Evolutionary conservation across 1,140 invertebrate genomes (phyloP).

Genomic region (Antheraea mylitta): DNA sequence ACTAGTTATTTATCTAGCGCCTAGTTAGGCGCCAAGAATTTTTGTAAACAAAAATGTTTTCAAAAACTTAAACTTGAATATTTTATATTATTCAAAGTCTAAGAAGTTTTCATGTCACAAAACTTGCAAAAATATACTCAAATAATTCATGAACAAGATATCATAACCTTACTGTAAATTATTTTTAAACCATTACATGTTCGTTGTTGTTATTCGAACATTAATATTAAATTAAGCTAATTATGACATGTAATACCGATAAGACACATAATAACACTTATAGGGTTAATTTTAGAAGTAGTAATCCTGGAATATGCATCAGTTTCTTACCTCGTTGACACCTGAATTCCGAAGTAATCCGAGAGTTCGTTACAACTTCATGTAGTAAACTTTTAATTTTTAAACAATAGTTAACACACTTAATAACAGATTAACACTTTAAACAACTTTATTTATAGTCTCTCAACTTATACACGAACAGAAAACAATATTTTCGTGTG

Average conservation of each 20-base stretch:
- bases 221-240: slow-evolving; percentile 39
- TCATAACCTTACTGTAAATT: slow-evolving; percentile 69
- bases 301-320: slow-evolving; percentile 72
- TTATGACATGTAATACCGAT: slow-evolving; percentile 36
- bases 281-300: slow-evolving; percentile 68
- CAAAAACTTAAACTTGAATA: background rate
- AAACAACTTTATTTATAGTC: slow-evolving; percentile 49
- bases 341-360: slow-evolving; percentile 74
- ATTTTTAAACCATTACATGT: slow-evolving; percentile 66
- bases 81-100: background rate
- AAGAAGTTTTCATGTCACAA: background rate
- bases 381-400: slow-evolving; percentile 68
- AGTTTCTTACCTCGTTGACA: slow-evolving; percentile 78
- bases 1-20: slow-evolving; percentile 25
- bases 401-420: slow-evolving; percentile 45
- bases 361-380: slow-evolving; percentile 75
- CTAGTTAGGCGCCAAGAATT: slow-evolving; percentile 4
- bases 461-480: slow-evolving; percentile 65
- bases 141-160: slow-evolving; percentile 55
- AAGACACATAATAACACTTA: slow-evolving; percentile 41
- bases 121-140: slow-evolving; percentile 21
- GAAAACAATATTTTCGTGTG: slow-evolving; percentile 65
- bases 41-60: slow-evolving; percentile 19
- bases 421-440: slow-evolving; percentile 47
- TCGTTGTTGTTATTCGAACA: slow-evolving; percentile 26